Base-by-base conservation (phyloP, 2,113 vertebrate species). In the Glaucidium brasilianum region DNA sequence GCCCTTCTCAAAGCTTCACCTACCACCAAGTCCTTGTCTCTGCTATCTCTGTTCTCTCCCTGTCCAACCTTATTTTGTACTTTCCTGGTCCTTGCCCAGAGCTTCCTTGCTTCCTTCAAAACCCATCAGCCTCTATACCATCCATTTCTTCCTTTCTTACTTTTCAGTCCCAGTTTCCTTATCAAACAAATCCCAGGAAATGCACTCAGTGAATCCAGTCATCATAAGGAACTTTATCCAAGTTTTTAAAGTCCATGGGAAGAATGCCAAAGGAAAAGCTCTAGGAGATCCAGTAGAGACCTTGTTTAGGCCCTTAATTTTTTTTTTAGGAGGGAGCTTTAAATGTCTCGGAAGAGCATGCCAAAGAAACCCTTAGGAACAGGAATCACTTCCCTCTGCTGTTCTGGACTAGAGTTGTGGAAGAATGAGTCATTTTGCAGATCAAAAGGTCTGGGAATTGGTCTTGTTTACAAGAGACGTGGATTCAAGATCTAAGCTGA, bases 371-470 rank as follows among this genome's bases (percentile, higher is more conserved):
- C 29, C 18, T 62, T 62, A 77, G 30, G 69, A 94, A 92, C 10
- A 77, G 23, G 37, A 97, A 75, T 89, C 81, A 39, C 35, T 96
- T 67, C 43, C 71, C 27, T 82, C 63, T 59, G 68, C 80, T 76
- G 56, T 83, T 43, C 74, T 87, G 56, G 30, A 94, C 58, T 55
- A 60, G 88, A 95, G 52, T 52, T 90, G 63, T 96, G 86, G 85
- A 95, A 92, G 77, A 96, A 94, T 96, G 88, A 96, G 84, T 97
- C 90, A 97, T 96, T 96, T 94, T 95, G 64, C 34, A 97, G 96
- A 97, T 97, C 96, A 97, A 97, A 97, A 97, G 88, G 88, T 94
- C 93, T 96, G 88, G 83, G 92, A 94, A 96, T 82, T 85, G 88
- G 90, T 96, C 92, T 52, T 96, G 93, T 96, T 97, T 97, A 95